Conservation (phyloP, 2,113 vertebrate genomes). For the Eretmochelys imbricata region DNA sequence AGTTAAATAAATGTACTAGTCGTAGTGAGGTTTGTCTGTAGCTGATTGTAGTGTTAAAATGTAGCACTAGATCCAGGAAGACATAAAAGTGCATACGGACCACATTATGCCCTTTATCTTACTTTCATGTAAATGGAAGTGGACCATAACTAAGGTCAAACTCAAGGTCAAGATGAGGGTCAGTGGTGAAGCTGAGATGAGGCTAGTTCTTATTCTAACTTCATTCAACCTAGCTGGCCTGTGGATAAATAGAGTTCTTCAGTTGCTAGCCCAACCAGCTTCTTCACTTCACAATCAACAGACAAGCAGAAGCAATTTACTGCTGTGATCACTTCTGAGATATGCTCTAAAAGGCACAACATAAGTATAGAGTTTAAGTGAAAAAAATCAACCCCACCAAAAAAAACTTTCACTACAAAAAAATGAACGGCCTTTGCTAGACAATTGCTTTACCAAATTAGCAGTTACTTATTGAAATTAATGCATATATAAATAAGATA, state of each 20-base stretch:
- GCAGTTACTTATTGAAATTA: slow-evolving; percentile 43
- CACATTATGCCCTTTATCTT: slow-evolving; percentile 13
- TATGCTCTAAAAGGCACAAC: slow-evolving; percentile 53
- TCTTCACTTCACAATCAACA: slow-evolving; percentile 66
- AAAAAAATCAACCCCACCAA: neutral
- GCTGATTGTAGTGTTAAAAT: slow-evolving; percentile 13
- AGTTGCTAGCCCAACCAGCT: slow-evolving; percentile 35
- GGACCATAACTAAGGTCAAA: slow-evolving; percentile 38
- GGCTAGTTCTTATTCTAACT: neutral
- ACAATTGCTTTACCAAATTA: slow-evolving; percentile 1
- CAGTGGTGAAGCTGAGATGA: slow-evolving; percentile 11
- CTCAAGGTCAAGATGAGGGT: slow-evolving; percentile 65
- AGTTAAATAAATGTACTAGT: neutral
- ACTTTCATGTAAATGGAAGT: slow-evolving; percentile 50
- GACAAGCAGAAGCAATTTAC: slow-evolving; percentile 77
- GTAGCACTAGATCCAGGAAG: neutral
- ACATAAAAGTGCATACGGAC: slow-evolving; percentile 12
- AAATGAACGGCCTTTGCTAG: slow-evolving; percentile 25
- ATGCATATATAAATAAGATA: slow-evolving; percentile 16
- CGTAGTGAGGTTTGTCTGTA: slow-evolving; percentile 15
- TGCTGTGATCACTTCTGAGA: slow-evolving; percentile 70
- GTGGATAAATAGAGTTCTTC: slow-evolving; percentile 73
- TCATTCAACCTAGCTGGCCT: slow-evolving; percentile 57
- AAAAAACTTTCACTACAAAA: slow-evolving; percentile 36
- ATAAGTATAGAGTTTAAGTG: slow-evolving; percentile 13